These are phyloP conservation scores for Drosophila guanche DNA, from an alignment of 1,140 invertebrate genomes.

Conservation along the genomic window DNA sequence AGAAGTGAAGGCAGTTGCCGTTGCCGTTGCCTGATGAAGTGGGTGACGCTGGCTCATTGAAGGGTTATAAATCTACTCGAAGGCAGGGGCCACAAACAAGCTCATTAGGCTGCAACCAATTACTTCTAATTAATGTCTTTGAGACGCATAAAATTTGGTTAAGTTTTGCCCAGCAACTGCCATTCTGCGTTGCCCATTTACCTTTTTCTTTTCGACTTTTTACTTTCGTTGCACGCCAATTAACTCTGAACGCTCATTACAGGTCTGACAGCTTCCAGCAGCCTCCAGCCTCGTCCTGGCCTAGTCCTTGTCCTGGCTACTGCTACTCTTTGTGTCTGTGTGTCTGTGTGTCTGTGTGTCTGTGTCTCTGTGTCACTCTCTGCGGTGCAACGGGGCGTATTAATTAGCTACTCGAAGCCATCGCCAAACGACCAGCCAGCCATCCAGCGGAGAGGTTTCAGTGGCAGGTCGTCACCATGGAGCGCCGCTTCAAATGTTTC, in stretches of 20 bases:
- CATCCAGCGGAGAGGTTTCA: not conserved
- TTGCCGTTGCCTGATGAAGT: not conserved
- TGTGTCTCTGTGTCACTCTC: slow-evolving; percentile 57
- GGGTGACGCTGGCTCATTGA: slow-evolving; percentile 24
- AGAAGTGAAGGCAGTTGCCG: slow-evolving; percentile 14
- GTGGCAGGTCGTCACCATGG: slow-evolving; percentile 38
- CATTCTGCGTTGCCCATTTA: slow-evolving; percentile 6
- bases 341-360: slow-evolving; percentile 47
- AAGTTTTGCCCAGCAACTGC: slow-evolving; percentile 49
- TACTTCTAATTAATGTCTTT: slow-evolving; percentile 75
- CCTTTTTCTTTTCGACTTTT: slow-evolving; percentile 25
- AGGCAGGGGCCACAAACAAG: slow-evolving; percentile 46
- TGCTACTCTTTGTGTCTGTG: slow-evolving; percentile 33
- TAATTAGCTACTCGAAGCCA: slow-evolving; percentile 76
- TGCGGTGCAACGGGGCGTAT: slow-evolving; percentile 73
- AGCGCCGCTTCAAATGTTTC: slow-evolving; percentile 66
- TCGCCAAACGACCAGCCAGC: slow-evolving; percentile 26
- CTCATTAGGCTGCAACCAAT: slow-evolving; percentile 67
- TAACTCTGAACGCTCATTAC: slow-evolving; percentile 80
- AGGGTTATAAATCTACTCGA: slow-evolving; percentile 58
- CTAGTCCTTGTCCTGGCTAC: slow-evolving; percentile 3
- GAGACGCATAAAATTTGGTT: slow-evolving; percentile 71
- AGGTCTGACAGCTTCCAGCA: slow-evolving; percentile 43
- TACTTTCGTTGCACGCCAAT: slow-evolving; percentile 72
- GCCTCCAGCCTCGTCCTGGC: slow-evolving; percentile 1